Evolutionary conservation across 1,140 invertebrate genomes (phyloP).

Genomic region (Heliconius himera): DNA sequence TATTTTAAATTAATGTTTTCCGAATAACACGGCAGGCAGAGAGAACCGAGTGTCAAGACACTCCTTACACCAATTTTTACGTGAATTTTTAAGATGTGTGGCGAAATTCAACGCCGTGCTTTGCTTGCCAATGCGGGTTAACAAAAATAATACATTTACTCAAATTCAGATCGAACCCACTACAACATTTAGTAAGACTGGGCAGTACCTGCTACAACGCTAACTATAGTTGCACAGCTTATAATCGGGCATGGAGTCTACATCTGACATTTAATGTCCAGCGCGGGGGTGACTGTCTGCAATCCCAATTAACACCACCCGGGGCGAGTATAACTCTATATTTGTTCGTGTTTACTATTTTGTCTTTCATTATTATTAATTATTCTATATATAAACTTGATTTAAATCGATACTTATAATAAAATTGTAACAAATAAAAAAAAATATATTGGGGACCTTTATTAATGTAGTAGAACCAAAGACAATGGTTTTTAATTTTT

Average conservation of each 20-base stretch:
- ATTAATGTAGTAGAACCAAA: no score
- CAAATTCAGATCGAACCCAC: not conserved
- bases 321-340: not conserved
- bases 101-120: not conserved
- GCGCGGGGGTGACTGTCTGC: not conserved
- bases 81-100: not conserved
- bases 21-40: no score
- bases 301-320: not conserved
- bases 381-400: no score
- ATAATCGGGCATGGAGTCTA: not conserved
- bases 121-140: not conserved
- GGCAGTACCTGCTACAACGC: not conserved
- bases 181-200: not conserved
- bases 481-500: no score
- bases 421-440: no score
- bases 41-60: no score
- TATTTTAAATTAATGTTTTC: no score
- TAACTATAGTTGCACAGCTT: not conserved
- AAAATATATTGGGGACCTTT: no score
- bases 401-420: no score
- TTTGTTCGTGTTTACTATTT: no score
- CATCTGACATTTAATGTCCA: not conserved
- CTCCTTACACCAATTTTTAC: not conserved
- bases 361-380: no score
- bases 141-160: not conserved